phyloP scores from a whole-genome alignment of 2,888 invertebrate species.

The Callimorpha dominula region DNA sequence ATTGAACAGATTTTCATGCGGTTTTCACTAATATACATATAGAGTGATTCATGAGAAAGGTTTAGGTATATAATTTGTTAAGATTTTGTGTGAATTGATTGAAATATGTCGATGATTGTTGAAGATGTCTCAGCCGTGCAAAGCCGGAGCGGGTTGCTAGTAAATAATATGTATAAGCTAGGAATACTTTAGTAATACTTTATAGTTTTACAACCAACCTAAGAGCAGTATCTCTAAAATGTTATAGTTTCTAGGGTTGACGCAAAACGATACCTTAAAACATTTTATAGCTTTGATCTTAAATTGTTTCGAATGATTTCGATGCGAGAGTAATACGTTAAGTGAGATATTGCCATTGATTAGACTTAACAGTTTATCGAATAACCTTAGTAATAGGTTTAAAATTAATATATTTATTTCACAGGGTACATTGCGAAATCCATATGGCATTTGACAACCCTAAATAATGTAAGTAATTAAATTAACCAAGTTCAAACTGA shows the following conservation, averaged over 20 bases:
- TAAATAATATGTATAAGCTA: too few relatives aligned
- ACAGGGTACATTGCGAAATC: neutral
- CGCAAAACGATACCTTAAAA: conserved; percentile 45
- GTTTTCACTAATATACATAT: too few relatives aligned
- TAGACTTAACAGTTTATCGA: conserved; percentile 33
- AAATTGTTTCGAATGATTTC: conserved; percentile 38
- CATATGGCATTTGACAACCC: neutral
- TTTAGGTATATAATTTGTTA: too few relatives aligned
- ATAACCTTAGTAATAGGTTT: conserved; percentile 24
- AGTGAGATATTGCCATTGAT: conserved; percentile 42
- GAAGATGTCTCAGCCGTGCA: too few relatives aligned
- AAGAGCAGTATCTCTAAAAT: conserved; percentile 35
- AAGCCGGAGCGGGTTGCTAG: too few relatives aligned
- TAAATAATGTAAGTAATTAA: neutral
- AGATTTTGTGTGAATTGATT: too few relatives aligned
- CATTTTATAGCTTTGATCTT: conserved; percentile 41
- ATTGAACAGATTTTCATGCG: too few relatives aligned
- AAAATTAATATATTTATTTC: neutral
- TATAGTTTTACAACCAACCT: neutral
- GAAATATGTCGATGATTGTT: too few relatives aligned
- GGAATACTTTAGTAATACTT: neutral
- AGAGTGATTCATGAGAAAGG: too few relatives aligned
- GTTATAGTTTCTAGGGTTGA: conserved; percentile 43
- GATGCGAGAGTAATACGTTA: conserved; percentile 39
- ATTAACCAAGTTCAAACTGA: neutral